Evolutionary conservation across 1,140 invertebrate species (phyloP).

Genomic region (Coenobita brevimanus): DNA sequence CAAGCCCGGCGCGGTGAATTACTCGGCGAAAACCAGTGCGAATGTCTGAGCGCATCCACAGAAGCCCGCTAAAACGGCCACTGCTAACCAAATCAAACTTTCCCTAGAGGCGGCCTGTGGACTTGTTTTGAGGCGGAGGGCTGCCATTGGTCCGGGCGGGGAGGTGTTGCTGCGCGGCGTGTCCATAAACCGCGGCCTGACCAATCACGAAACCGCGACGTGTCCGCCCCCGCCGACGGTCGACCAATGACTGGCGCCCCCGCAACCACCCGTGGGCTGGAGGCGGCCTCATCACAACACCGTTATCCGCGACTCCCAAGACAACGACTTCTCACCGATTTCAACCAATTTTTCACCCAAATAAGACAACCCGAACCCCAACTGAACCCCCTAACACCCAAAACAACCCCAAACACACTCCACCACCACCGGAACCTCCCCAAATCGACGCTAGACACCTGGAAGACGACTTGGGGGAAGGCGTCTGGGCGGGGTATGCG

Average conservation of each 20-base stretch:
- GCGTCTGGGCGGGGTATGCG: background rate
- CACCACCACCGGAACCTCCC: background rate
- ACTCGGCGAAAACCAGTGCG: conserved; percentile 55
- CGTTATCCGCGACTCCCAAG: background rate
- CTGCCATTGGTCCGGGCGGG: conserved; percentile 38
- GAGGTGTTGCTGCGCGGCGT: conserved; percentile 57
- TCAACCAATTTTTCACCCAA: background rate
- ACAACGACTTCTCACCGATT: background rate
- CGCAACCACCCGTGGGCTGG: conserved; percentile 46
- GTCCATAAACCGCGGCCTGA: conserved; percentile 59
- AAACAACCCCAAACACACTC: background rate
- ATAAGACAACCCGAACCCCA: too few species aligned
- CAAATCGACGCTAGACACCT: background rate
- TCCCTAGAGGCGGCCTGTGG: conserved; percentile 55
- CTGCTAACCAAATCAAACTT: conserved; percentile 64
- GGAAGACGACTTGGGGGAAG: background rate
- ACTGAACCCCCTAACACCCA: too few species aligned
- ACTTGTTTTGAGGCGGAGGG: conserved; percentile 55
- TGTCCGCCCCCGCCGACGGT: conserved; percentile 58
- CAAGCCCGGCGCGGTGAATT: conserved; percentile 54
- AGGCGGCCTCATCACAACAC: conserved; percentile 23
- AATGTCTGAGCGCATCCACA: conserved; percentile 55
- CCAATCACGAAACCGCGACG: conserved; percentile 62
- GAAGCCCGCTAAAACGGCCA: conserved; percentile 47
- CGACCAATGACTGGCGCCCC: conserved; percentile 51